Conservation (phyloP, 2,113 vertebrate species). For the Semnornis frantzii region DNA sequence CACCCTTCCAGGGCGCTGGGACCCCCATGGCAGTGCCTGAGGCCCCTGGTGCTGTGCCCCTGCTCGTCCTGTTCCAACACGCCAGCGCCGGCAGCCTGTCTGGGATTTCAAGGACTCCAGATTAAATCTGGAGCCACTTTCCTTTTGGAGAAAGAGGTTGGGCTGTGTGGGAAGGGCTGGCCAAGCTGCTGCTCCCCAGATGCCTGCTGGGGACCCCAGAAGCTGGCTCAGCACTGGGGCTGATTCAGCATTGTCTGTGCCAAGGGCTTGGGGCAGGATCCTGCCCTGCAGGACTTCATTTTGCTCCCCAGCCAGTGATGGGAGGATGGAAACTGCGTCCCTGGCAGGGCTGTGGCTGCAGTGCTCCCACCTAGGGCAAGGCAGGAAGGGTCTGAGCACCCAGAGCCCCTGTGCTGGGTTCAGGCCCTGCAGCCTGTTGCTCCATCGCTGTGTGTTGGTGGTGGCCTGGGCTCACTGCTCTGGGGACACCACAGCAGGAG, state of each 20-base stretch:
- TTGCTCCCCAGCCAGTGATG: neutral
- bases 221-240: neutral
- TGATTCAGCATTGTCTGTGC: accelerated
- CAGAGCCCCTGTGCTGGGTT: neutral
- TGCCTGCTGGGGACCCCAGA: neutral
- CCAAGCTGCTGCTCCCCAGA: neutral
- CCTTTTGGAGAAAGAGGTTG: accelerated
- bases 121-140: neutral
- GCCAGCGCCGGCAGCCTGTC: accelerated
- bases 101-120: neutral
- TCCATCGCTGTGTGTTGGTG: accelerated
- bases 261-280: neutral
- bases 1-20: neutral
- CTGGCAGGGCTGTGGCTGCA: neutral
- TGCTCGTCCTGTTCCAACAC: neutral
- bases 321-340: neutral
- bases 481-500: neutral
- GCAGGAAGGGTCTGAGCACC: neutral
- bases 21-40: neutral
- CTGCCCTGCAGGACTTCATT: accelerated
- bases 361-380: neutral
- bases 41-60: neutral
- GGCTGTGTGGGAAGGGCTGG: neutral
- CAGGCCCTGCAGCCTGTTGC: neutral
- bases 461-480: neutral